Evolutionary conservation across 2,888 invertebrate species (phyloP), one percentile per base, ranked within the genome.

Genomic region (Clanis bilineata): DNA sequence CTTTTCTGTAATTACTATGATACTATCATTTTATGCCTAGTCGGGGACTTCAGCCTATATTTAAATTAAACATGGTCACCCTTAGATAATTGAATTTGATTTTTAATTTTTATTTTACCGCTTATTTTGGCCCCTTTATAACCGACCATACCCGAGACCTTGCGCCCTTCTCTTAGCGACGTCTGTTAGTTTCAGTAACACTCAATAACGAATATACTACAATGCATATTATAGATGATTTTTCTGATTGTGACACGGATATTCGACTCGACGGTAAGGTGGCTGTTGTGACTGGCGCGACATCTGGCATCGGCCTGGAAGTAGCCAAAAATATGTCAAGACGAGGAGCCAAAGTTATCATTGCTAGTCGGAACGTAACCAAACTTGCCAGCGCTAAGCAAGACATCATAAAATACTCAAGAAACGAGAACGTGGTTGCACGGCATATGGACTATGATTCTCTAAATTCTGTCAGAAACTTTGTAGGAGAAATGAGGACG

Each of bases 281-380:
- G 39, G 86, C 94, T 0, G 44, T 90, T 0, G 82, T 90, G 1
- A 89, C 89, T 0, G 89, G 89, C 1, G 85, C 84, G 0, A 86
- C 85, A 0, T 73, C 87, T 0, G 88, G 88, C 4, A 82, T 76
- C 0, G 89, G 89, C 0, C 63, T 86, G 0, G 86, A 88, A 73
- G 71, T 80, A 6, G 89, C 88, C 38, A 87, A 82, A 59, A 83
- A 85, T 61, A 68, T 88, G 57, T 92, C 93, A 15, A 83, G 76
- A 45, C 82, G 93, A 54, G 94, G 94, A 0, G 94, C 93, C 12
- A 84, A 86, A 65, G 93, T 94, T 3, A 93, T 94, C 38, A 83
- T 94, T 59, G 93, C 93, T 0, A 93, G 94, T 64, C 76, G 93
- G 38, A 93, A 93, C 65, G 72, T 82, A 38, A 64, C 65, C 1